Evolutionary conservation across 2,113 vertebrate genomes (phyloP), one percentile per base, ranked within the genome.

Genomic region (Psophia crepitans): DNA sequence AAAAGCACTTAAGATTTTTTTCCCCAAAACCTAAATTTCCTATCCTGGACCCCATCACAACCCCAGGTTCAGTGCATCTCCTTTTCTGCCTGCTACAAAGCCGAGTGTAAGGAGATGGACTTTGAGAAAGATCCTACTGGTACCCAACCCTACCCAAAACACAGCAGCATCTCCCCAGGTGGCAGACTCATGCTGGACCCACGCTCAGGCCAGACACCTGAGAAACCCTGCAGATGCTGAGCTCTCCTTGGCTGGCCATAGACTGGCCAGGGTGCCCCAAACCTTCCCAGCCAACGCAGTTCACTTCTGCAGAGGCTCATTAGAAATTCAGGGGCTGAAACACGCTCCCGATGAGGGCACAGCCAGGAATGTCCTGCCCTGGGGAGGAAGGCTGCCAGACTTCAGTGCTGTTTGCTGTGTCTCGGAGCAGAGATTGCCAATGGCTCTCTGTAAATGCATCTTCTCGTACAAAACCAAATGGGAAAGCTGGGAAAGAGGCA

Each of bases 261-360:
- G 43, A 44, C 71, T 84, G 56, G 69, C 64, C 74, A 93, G 17
- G 8, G 32, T 63, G n/a, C 76, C 73, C 23, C 49, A 65, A 66
- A 41, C 37, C 33, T 79, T 76, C 37, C 37, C 46, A 74, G 76
- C 15, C 32, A 74, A 22, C 1, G 3, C 15, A 73, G 48, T 39
- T 86, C 58, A 74, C 3, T 69, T 86, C 80, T 49, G 51, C 63
- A 86, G 58, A 66, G 73, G 9, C 8, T 81, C 1, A 4, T 90
- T 63, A 81, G 66, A 92, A 90, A 93, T 78, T 58, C 60, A 70
- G 20, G 24, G n/a, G 2, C 80, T 86, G 49, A 89, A 77, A 80
- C 2, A 4, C 0, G 1, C 10, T 84, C 39, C 49, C 23, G 87
- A 0, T 4, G 8, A 61, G 30, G 56, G 30, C 15, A 84, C 15